Evolutionary conservation across 2,888 invertebrate genomes (phyloP), one percentile per base, ranked within the genome.

Genomic region (Dasysyrphus tricinctus): DNA sequence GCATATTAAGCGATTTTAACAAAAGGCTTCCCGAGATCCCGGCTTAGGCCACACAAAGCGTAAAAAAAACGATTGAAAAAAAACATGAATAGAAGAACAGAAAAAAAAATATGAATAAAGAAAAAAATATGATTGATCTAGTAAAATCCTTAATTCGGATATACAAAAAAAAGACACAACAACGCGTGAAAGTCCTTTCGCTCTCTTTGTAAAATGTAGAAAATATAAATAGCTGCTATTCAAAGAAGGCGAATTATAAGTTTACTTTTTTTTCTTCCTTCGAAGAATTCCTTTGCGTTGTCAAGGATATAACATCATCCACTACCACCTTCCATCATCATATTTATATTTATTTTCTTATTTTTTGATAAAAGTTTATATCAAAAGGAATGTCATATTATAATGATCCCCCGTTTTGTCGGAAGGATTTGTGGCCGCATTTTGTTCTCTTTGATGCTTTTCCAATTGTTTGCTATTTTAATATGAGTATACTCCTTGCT

Each of bases 111-210:
- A 34, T 24, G 24, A 24, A 24, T 24, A 67, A 16, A 34, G 14
- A 49, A 49, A 81, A n/a, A 86, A 81, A 86, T 82, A 78, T 81
- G 86, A 86, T 86, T 86, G 86, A 86, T 86, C 86, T 79, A 44
- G 51, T 73, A 34, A 86, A 82, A 67, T 82, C 81, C 81, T 67
- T 79, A 82, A 86, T 86, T 86, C 86, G 81, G 86, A 86, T 86
- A 82, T 79, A n/a, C n/a, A n/a, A 86, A 79, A 86, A 79, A 78
- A 75, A 79, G 78, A 75, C 78, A 82, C 78, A 86, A 67, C 75
- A 72, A 78, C 86, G 81, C 86, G 86, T 81, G 78, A 86, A 85
- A 78, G 78, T 81, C 70, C 78, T 75, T 78, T 51, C 49, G 16
- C 47, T n/a, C 7, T 47, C n/a, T 12, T 3, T 16, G 9, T 8